These are phyloP conservation scores for Cynodonichthys magdalenae DNA, from an alignment of 2,797 vertebrate species.

Conservation along the genomic window DNA sequence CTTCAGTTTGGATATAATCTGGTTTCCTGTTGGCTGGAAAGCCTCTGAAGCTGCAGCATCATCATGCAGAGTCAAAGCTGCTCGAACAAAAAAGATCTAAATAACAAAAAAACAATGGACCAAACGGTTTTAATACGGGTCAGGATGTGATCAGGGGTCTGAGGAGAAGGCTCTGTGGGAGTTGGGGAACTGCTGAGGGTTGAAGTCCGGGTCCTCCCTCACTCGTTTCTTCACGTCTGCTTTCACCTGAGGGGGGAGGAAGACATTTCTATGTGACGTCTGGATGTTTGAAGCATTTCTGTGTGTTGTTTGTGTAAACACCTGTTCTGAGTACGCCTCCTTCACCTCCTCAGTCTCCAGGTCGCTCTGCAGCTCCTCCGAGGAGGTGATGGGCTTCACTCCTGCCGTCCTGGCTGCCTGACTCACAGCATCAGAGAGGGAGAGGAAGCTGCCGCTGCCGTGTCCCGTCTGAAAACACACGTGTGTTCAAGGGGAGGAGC, in stretches of 20 bases:
- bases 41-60: conserved; percentile 19
- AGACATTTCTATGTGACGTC: not conserved
- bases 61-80: not conserved
- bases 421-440: conserved; percentile 89
- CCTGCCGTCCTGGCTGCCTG: conserved; percentile 88
- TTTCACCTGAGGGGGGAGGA: conserved; percentile 81
- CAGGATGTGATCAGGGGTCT: conserved; percentile 74
- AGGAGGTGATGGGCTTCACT: conserved; percentile 84
- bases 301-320: not conserved
- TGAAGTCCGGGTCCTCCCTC: conserved; percentile 89
- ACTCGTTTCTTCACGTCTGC: conserved; percentile 89
- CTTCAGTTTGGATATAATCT: not conserved
- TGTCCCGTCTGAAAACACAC: conserved; percentile 85
- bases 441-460: conserved; percentile 86
- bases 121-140: conserved; percentile 11
- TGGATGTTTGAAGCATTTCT: no score
- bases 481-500: not conserved
- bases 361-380: conserved; percentile 86
- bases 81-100: conserved; percentile 20
- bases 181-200: conserved; percentile 88
- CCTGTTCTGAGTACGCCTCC: conserved; percentile 86
- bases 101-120: conserved; percentile 3
- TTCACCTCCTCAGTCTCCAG: conserved; percentile 86
- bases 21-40: conserved; percentile 11
- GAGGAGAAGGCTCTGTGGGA: conserved; percentile 88